These are phyloP conservation scores for Danionella dracula DNA, from an alignment of 2,797 vertebrate genomes.

Conservation along the genomic window DNA sequence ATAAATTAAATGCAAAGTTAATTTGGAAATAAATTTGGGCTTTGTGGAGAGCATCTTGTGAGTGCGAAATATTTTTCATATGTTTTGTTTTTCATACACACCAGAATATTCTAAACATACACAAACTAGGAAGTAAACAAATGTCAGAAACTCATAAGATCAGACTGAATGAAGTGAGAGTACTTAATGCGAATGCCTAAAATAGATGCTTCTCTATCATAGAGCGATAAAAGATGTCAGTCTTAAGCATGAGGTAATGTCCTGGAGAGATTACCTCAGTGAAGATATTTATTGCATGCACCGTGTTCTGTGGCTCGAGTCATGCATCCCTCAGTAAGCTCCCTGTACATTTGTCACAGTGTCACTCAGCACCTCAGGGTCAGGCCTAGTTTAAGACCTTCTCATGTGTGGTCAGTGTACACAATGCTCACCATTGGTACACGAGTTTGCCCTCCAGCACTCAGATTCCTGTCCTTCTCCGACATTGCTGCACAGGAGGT, in stretches of 20 bases:
- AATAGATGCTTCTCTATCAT: background rate
- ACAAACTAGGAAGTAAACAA: too few relatives aligned
- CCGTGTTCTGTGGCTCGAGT: conserved; percentile 60
- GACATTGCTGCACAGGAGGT: too few relatives aligned
- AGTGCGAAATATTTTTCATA: too few relatives aligned
- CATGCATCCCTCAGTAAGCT: conserved; percentile 52
- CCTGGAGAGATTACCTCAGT: conserved; percentile 19
- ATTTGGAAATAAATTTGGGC: too few relatives aligned
- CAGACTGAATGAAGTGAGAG: too few relatives aligned
- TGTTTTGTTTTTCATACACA: too few relatives aligned
- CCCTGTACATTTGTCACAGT: conserved; percentile 57
- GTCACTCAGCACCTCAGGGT: conserved; percentile 54
- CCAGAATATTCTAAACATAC: too few relatives aligned
- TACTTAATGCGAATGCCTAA: too few relatives aligned
- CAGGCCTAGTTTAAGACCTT: conserved; percentile 50
- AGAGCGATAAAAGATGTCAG: background rate
- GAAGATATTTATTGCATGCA: conserved; percentile 56
- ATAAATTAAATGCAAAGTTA: too few relatives aligned
- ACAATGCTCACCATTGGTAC: conserved; percentile 44
- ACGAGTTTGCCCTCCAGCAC: conserved; percentile 15
- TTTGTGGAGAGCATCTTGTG: too few relatives aligned
- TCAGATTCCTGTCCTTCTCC: too few relatives aligned
- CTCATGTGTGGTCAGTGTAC: conserved; percentile 29
- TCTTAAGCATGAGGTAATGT: conserved; percentile 9
- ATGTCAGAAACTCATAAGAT: too few relatives aligned